Evolutionary conservation across 2,113 vertebrate species (phyloP), one percentile per base, ranked within the genome.

Genomic region (Sphaerodactylus townsendi): DNA sequence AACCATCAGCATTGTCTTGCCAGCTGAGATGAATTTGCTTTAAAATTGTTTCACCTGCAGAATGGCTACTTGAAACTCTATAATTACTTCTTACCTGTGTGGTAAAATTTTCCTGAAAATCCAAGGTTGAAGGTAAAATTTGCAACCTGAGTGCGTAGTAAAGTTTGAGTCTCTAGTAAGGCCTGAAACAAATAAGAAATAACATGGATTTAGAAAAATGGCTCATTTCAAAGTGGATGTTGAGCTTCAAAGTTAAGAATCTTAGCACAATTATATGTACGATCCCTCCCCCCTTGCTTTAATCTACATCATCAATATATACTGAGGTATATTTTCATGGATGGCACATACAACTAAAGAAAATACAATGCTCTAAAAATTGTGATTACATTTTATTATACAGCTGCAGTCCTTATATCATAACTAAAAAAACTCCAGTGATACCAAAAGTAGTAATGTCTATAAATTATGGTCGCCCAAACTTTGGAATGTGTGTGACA

Each of bases 111-210:
- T 95, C 97, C 97, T 95, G 97, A 97, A 97, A 97, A 97, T 96
- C 97, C 97, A 94, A 97, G 97, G 96, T 97, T 97, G 96, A 97
- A 97, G 95, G 97, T 97, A 96, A 97, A 97, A 95, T 97, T 97
- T 95, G 96, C 96, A 96, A 97, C 96, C 94, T 97, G 97, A 96
- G 95, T 95, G 90, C 97, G 96, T 95, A 97, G 96, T 95, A 97
- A 96, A 93, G 94, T 96, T 96, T 97, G 97, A 89, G 96, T 97
- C 95, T 97, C 95, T 96, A 97, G 96, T 94, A 97, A 96, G 86
- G 97, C 97, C 97, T 97, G 94, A 95, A 96, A 96, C 94, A 96
- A 94, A 96, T 91, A 95, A 95, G 94, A 96, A 95, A 96, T 92
- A 95, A 95, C 88, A 95, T 62, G 85, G 53, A 90, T 96, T 96